Percentiles rank a stretch among this genome's conserved stretches.
Conservation (phyloP, 2,888 invertebrate species). For the Leucoptera coffeella region DNA sequence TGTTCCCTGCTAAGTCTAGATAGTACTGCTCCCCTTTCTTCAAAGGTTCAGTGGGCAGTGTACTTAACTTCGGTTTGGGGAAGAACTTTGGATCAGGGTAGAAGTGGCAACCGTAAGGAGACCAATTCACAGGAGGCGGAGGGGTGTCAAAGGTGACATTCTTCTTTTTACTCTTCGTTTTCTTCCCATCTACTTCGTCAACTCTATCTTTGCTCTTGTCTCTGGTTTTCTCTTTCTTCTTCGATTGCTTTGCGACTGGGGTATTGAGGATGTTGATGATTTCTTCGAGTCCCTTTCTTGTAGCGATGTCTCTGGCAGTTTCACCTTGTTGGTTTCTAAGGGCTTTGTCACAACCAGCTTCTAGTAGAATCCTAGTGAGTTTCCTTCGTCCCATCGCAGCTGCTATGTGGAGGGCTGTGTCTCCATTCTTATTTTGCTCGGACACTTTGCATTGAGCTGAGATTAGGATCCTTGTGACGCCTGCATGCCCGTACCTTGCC, state of each 20-base stretch:
- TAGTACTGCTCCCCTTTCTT: slow-evolving; percentile 90
- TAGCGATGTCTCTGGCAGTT: slow-evolving; percentile 83
- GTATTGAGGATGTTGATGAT: slow-evolving; percentile 73
- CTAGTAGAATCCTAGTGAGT: slow-evolving; percentile 82
- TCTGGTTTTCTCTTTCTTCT: slow-evolving; percentile 32
- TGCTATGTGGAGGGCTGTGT: slow-evolving; percentile 89
- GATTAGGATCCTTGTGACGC: slow-evolving; percentile 88
- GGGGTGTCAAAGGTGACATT: slow-evolving; percentile 50
- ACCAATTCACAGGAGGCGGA: slow-evolving; percentile 58
- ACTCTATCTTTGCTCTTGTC: slow-evolving; percentile 50
- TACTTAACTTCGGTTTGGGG: slow-evolving; percentile 78
- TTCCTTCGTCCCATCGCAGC: slow-evolving; percentile 91
- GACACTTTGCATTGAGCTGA: slow-evolving; percentile 83
- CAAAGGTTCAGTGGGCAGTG: slow-evolving; percentile 79
- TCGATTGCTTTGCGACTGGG: slow-evolving; percentile 38
- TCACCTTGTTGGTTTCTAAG: slow-evolving; percentile 80
- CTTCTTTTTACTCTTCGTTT: slow-evolving; percentile 43
- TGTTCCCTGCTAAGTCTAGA: slow-evolving; percentile 89
- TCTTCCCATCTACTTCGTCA: slow-evolving; percentile 45
- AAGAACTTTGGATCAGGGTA: slow-evolving; percentile 82
- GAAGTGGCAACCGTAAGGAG: slow-evolving; percentile 88
- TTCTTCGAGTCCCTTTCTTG: slow-evolving; percentile 78
- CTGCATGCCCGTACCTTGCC: slow-evolving; percentile 93
- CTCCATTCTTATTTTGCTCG: slow-evolving; percentile 93
- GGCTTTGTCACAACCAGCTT: slow-evolving; percentile 69